phyloP scores from a whole-genome alignment of 2,888 invertebrate genomes.

The Dioctria rufipes region DNA sequence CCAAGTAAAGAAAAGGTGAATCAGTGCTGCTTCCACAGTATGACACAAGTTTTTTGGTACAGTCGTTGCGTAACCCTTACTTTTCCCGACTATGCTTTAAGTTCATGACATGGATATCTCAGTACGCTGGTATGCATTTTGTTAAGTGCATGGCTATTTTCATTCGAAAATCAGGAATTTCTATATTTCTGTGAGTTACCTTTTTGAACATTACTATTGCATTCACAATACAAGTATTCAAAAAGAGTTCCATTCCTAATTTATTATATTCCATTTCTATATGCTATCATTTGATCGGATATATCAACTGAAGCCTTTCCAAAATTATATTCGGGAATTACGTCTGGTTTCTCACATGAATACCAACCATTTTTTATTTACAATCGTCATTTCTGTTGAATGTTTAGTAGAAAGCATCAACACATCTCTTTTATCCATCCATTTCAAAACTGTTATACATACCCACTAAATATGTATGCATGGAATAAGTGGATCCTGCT shows the following conservation, averaged over 20 bases:
- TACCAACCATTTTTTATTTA: not conserved
- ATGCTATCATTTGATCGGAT: conserved; percentile 24
- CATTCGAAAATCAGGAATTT: conserved; percentile 52
- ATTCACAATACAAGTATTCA: conserved; percentile 19
- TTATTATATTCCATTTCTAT: conserved; percentile 26
- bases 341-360: conserved; percentile 6
- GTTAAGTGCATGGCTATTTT: conserved; percentile 47
- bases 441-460: conserved; percentile 52
- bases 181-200: conserved; percentile 47
- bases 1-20: conserved; percentile 47
- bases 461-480: conserved; percentile 15
- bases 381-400: conserved; percentile 8
- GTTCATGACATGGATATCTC: conserved; percentile 51
- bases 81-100: conserved; percentile 46
- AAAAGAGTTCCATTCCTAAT: not conserved
- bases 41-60: conserved; percentile 50
- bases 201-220: conserved; percentile 28
- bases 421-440: conserved; percentile 56
- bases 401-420: conserved; percentile 52
- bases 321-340: conserved; percentile 48
- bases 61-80: conserved; percentile 49
- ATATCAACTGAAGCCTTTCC: conserved; percentile 42
- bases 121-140: conserved; percentile 50
- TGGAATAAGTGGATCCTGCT: conserved; percentile 24
- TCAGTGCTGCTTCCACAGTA: conserved; percentile 47